Evolutionary conservation across 1,140 invertebrate species (phyloP).

Genomic region (Drosophila sucinea): DNA sequence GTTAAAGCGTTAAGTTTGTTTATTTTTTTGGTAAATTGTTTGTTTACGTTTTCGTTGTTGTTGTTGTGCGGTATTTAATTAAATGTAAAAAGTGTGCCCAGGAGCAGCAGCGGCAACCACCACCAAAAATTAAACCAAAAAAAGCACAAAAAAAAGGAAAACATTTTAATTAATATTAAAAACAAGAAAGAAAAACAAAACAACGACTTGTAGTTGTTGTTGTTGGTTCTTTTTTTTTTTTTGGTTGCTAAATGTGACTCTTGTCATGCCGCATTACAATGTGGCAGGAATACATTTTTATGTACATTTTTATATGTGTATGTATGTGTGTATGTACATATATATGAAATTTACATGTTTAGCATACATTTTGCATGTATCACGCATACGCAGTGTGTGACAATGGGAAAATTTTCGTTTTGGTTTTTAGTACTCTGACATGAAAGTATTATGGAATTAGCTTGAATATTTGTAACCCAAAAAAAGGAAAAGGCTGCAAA

Average conservation of each 20-base stretch:
- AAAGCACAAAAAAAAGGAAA: slow-evolving; percentile 28
- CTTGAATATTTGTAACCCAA: no score
- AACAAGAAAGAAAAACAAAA: slow-evolving; percentile 42
- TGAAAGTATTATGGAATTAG: neutral
- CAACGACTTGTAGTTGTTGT: slow-evolving; percentile 25
- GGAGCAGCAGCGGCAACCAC: slow-evolving; percentile 27
- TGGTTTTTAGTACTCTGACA: slow-evolving; percentile 29
- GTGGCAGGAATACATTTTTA: slow-evolving; percentile 18
- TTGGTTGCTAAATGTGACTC: slow-evolving; percentile 7
- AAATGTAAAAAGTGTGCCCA: slow-evolving; percentile 41
- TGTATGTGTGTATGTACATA: slow-evolving; percentile 26
- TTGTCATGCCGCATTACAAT: slow-evolving; percentile 61
- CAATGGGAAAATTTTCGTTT: slow-evolving; percentile 37
- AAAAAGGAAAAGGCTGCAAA: no score
- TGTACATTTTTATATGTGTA: slow-evolving; percentile 28
- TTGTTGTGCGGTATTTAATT: slow-evolving; percentile 61
- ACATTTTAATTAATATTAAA: slow-evolving; percentile 69
- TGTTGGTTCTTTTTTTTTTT: neutral
- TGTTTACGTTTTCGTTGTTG: slow-evolving; percentile 12
- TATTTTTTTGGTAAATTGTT: slow-evolving; percentile 20
- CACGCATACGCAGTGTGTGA: slow-evolving; percentile 61
- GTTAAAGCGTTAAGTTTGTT: slow-evolving; percentile 28
- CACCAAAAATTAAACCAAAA: slow-evolving; percentile 45
- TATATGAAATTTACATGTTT: slow-evolving; percentile 58
- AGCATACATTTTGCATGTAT: slow-evolving; percentile 42